Evolutionary conservation across 2,113 vertebrate species (phyloP).

Genomic region (Campylorhamphus procurvoides): DNA sequence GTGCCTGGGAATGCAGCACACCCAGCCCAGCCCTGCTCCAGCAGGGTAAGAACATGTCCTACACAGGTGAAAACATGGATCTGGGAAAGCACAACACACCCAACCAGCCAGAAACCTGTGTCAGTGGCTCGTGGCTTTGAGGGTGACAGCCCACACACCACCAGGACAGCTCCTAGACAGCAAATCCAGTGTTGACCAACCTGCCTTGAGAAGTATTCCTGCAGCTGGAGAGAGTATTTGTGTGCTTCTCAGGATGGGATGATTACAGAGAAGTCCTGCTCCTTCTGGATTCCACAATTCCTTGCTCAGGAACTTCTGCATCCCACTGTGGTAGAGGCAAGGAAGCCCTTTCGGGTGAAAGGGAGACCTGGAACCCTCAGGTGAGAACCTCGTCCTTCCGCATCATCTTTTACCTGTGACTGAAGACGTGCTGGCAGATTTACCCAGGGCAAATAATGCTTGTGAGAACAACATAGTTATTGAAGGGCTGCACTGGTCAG

Average conservation of each 20-base stretch:
- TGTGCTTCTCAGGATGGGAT: background rate
- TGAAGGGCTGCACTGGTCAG: background rate
- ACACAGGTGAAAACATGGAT: accelerated
- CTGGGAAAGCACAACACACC: background rate
- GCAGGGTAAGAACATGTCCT: background rate
- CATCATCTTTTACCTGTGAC: background rate
- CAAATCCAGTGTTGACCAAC: background rate
- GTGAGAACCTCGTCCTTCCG: background rate
- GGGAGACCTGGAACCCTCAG: background rate
- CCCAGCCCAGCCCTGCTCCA: background rate
- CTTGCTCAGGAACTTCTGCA: background rate
- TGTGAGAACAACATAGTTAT: background rate
- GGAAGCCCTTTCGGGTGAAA: background rate
- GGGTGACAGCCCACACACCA: background rate
- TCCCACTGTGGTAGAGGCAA: background rate
- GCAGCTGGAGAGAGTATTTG: background rate
- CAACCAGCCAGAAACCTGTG: background rate
- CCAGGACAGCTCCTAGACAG: background rate
- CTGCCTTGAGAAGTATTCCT: background rate
- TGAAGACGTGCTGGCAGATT: background rate
- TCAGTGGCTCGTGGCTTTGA: background rate
- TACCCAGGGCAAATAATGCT: background rate
- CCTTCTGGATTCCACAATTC: background rate
- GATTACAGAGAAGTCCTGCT: background rate
- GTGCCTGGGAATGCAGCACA: background rate